These are phyloP conservation scores for Moxostoma hubbsi DNA, from an alignment of 2,797 vertebrate species.

Conservation along the genomic window DNA sequence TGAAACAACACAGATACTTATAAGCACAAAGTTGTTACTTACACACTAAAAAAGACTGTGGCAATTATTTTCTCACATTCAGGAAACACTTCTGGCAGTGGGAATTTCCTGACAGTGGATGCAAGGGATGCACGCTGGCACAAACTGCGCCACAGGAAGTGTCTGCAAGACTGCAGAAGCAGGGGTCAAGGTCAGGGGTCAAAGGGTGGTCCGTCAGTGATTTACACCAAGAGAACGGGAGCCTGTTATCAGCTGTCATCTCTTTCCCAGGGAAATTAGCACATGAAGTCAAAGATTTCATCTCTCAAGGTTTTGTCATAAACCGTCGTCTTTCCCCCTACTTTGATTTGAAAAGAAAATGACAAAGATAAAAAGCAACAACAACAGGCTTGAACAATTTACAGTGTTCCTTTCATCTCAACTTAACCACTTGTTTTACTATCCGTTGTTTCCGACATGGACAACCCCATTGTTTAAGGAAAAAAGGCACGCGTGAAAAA, in stretches of 20 bases:
- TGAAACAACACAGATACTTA: too few species aligned
- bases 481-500: constrained; percentile 42
- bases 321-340: constrained; percentile 27
- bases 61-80: constrained; percentile 79
- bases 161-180: constrained; percentile 66
- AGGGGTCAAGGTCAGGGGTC: constrained; percentile 79
- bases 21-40: too few species aligned
- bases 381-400: constrained; percentile 13
- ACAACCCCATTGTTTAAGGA: constrained; percentile 32
- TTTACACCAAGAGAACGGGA: constrained; percentile 59
- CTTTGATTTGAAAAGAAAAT: constrained; percentile 14
- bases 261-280: constrained; percentile 61
- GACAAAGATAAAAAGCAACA: neutral
- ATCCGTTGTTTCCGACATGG: neutral
- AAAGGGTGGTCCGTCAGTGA: constrained; percentile 67
- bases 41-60: too few species aligned
- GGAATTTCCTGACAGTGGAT: constrained; percentile 85
- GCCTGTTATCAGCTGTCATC: constrained; percentile 54
- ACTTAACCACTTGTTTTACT: constrained; percentile 17
- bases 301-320: constrained; percentile 41
- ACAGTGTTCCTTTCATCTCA: constrained; percentile 20
- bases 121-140: constrained; percentile 68
- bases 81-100: constrained; percentile 86
- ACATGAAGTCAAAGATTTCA: constrained; percentile 48
- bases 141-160: constrained; percentile 81